phyloP scores from a whole-genome alignment of 2,888 invertebrate species.

The Biston stratarius region DNA sequence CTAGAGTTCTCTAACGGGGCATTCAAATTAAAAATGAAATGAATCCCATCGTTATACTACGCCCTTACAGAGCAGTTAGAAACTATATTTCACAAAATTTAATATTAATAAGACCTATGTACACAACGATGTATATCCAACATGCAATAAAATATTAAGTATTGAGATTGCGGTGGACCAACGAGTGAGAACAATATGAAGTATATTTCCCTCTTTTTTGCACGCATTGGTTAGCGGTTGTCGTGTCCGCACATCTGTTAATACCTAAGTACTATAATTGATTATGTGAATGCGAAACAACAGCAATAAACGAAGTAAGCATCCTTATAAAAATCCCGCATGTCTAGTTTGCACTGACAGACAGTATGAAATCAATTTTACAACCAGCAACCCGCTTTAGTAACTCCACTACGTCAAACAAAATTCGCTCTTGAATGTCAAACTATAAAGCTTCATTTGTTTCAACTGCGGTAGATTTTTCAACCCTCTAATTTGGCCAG shows the following conservation, averaged over 20 bases:
- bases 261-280: neutral
- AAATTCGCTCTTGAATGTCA: conserved; percentile 43
- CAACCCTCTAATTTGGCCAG: conserved; percentile 52
- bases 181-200: neutral
- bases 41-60: too few relatives aligned
- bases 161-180: too few relatives aligned
- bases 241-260: too few relatives aligned
- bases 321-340: conserved; percentile 27
- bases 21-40: too few relatives aligned
- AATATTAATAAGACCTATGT: too few relatives aligned
- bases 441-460: conserved; percentile 17
- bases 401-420: conserved; percentile 22
- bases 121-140: too few relatives aligned
- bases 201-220: too few relatives aligned
- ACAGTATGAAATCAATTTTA: conserved; percentile 60
- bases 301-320: conserved; percentile 7
- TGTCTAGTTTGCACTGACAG: conserved; percentile 52
- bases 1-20: too few relatives aligned
- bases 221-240: too few relatives aligned
- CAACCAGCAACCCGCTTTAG: conserved; percentile 54
- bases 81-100: too few relatives aligned
- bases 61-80: too few relatives aligned
- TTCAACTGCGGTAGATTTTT: conserved; percentile 45
- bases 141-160: too few relatives aligned
- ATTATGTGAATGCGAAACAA: neutral